Percentiles rank a stretch among this genome's conserved stretches.
Conservation (phyloP, 2,113 vertebrate species). For the Garra rufa region DNA sequence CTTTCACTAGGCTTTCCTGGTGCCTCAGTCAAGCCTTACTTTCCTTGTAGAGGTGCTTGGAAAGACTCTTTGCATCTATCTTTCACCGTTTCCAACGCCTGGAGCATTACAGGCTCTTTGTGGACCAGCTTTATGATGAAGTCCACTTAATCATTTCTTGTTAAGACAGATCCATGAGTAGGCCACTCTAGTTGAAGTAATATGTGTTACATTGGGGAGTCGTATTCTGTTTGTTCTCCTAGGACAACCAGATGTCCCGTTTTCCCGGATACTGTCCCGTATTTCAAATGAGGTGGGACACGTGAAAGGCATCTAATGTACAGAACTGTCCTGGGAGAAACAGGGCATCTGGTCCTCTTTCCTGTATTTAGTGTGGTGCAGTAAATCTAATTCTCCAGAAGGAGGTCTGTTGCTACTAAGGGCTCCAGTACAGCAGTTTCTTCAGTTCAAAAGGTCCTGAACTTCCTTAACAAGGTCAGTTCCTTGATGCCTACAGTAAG, state of each 20-base stretch:
- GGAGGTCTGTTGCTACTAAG: slow-evolving; percentile 13
- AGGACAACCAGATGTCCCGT: background rate
- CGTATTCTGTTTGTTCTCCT: background rate
- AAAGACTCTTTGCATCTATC: background rate
- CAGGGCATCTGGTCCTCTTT: background rate
- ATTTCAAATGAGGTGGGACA: slow-evolving; percentile 5
- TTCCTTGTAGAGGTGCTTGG: background rate
- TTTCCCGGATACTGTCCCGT: background rate
- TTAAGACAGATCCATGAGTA: background rate
- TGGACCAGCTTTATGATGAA: slow-evolving; percentile 19
- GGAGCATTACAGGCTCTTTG: background rate
- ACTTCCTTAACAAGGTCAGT: background rate
- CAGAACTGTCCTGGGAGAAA: background rate
- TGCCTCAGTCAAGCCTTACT: slow-evolving; percentile 5
- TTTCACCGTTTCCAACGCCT: slow-evolving; percentile 20
- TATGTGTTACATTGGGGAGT: slow-evolving; percentile 5
- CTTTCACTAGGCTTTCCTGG: slow-evolving; percentile 45
- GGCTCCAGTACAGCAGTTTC: background rate
- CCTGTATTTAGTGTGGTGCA: background rate
- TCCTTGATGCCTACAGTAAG: background rate
- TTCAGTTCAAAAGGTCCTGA: background rate
- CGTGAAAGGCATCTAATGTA: slow-evolving; percentile 8
- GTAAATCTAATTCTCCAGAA: slow-evolving; percentile 24
- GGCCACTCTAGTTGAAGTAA: background rate
- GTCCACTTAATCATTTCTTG: slow-evolving; percentile 11